Evolutionary conservation across 2,888 invertebrate species (phyloP), one percentile per base, ranked within the genome.

Genomic region (Cinara cedri): DNA sequence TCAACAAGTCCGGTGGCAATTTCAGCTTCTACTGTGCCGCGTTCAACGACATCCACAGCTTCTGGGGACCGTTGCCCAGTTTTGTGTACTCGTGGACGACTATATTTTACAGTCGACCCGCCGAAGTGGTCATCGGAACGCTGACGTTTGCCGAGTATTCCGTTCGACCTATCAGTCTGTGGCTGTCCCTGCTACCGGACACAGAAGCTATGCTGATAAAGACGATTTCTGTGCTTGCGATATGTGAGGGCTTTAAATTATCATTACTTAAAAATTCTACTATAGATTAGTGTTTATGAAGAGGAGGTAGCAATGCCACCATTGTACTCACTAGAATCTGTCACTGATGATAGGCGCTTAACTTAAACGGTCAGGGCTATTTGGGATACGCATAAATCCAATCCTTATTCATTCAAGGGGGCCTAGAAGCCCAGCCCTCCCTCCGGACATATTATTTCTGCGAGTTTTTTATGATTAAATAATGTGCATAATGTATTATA

Each of bases 21-120:
- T 94, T 94, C 85, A 89, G 92, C 1, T 94, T 93, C 85, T 91
- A 93, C 84, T 88, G 90, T 85, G 91, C 91, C 84, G 91, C 93
- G 0, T 93, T 92, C 85, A 88, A 89, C 13, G 89, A 89, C 16
- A 86, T 88, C 63, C 92, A 92, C 84, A 88, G 86, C 82, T 92
- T 89, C 86, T 91, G 91, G 88, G 93, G 92, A 10, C 90, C 90
- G 16, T 84, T 93, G 34, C 92, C 92, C 0, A 90, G 92, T 0
- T 94, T 93, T 85, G 88, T 90, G 76, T 93, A 91, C 83, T 90
- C 92, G 6, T 94, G 92, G 92, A 90, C 92, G 42, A 91, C 91
- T 85, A 91, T 93, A 1, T 86, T 92, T 72, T 89, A 93, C 68
- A 87, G 93, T 44, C 87, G 92, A 82, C 93, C 93, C 0, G 93